A percentile compares a stretch with the other conserved stretches of the same genome.
Evolutionary conservation across 2,113 vertebrate species (phyloP).

Genomic region (Hymenochirus boettgeri): DNA sequence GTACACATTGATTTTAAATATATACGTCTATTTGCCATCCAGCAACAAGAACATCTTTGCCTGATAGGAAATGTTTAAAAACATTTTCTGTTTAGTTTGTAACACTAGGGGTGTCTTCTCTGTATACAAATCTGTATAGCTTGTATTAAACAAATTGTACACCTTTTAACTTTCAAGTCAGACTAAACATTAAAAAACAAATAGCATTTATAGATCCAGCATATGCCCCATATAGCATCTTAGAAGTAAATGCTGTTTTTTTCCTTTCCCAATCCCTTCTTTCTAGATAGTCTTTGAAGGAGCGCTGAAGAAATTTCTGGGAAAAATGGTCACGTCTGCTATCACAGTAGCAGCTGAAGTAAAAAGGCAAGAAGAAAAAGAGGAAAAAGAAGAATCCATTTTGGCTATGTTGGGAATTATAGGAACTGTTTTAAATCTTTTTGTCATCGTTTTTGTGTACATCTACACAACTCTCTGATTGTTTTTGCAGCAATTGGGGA

Average conservation of each 20-base stretch:
- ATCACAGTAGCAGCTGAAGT: conserved; percentile 80
- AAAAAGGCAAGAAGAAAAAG: conserved; percentile 75
- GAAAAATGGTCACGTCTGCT: conserved; percentile 79
- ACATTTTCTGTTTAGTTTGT: no score
- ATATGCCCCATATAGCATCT: conserved; percentile 21
- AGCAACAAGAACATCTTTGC: no score
- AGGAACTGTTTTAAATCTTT: conserved; percentile 83
- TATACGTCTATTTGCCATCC: no score
- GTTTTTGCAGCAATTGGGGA: conserved; percentile 36
- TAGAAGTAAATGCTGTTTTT: conserved; percentile 44
- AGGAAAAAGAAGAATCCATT: conserved; percentile 86
- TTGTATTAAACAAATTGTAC: no score
- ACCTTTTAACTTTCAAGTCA: no score
- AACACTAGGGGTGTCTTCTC: no score
- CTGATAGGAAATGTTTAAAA: no score
- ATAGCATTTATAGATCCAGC: no score
- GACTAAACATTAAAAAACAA: no score
- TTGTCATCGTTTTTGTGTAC: conserved; percentile 85
- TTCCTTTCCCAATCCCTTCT: conserved; percentile 53
- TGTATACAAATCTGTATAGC: no score
- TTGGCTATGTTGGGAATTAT: conserved; percentile 81
- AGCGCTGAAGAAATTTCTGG: conserved; percentile 63
- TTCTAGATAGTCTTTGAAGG: conserved; percentile 70
- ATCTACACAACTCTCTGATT: conserved; percentile 82
- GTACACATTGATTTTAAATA: no score